Percentiles rank a stretch among this genome's conserved stretches.
Conservation (phyloP, 2,113 vertebrate species). For the Sterna hirundo region DNA sequence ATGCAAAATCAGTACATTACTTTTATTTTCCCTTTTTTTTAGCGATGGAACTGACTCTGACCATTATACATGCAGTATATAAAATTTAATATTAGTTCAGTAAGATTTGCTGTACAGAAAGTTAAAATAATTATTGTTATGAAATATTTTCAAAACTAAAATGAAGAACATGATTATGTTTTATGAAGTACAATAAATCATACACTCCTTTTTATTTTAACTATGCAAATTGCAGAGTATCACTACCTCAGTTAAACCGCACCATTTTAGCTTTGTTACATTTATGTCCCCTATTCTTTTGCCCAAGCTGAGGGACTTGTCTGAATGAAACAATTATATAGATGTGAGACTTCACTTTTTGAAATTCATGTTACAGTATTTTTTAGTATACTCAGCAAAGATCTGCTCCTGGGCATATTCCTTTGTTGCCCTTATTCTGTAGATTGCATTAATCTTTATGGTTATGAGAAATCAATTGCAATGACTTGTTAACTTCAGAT, state of each 20-base stretch:
- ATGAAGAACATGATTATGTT: neutral
- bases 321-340: neutral
- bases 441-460: neutral
- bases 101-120: neutral
- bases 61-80: conserved; percentile 69
- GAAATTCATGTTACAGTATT: neutral
- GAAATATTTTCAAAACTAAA: neutral
- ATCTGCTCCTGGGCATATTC: neutral
- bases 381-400: neutral
- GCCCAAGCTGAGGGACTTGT: neutral
- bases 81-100: neutral
- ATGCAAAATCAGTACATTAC: conserved; percentile 49
- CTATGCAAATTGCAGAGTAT: neutral
- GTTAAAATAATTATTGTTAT: neutral
- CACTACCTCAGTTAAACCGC: neutral
- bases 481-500: neutral
- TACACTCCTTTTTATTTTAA: neutral
- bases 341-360: neutral
- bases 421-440: neutral
- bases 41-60: conserved; percentile 77
- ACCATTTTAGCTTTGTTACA: neutral
- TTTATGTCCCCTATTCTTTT: neutral
- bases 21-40: conserved; percentile 62
- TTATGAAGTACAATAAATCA: neutral
- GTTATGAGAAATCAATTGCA: neutral